phyloP scores from a whole-genome alignment of 1,140 invertebrate species.

The Drosophila suzukii region DNA sequence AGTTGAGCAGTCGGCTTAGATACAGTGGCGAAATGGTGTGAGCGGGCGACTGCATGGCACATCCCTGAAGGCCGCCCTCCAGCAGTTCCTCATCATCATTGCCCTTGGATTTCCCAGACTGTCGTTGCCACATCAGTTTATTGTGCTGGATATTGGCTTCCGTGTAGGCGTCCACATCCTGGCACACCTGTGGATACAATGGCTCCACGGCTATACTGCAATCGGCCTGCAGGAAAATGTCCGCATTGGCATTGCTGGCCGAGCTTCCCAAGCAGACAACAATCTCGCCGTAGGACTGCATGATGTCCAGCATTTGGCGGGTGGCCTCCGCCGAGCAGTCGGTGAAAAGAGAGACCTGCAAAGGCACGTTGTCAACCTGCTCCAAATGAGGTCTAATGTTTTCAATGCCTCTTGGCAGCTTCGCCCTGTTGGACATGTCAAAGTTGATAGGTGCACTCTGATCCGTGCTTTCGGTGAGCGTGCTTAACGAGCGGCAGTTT shows the following conservation, averaged over 20 bases:
- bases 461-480: constrained; percentile 94
- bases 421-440: constrained; percentile 96
- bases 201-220: constrained; percentile 95
- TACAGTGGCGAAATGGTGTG: constrained; percentile 91
- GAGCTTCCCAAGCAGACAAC: constrained; percentile 94
- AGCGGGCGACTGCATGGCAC: constrained; percentile 72
- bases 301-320: constrained; percentile 95
- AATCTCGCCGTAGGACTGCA: constrained; percentile 98
- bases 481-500: constrained; percentile 91
- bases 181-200: constrained; percentile 95
- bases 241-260: constrained; percentile 94
- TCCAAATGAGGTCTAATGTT: constrained; percentile 98
- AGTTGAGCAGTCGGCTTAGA: constrained; percentile 92
- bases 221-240: constrained; percentile 97
- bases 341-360: constrained; percentile 98
- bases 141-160: constrained; percentile 75
- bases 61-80: constrained; percentile 61
- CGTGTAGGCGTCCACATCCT: constrained; percentile 87
- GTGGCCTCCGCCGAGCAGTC: constrained; percentile 96
- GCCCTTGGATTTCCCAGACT: constrained; percentile 25
- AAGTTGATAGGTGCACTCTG: constrained; percentile 95
- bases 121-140: constrained; percentile 69
- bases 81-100: constrained; percentile 63
- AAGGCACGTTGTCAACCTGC: constrained; percentile 97
- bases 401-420: constrained; percentile 97